phyloP scores from a whole-genome alignment of 2,113 vertebrate genomes.

The Mohoua ochrocephala region DNA sequence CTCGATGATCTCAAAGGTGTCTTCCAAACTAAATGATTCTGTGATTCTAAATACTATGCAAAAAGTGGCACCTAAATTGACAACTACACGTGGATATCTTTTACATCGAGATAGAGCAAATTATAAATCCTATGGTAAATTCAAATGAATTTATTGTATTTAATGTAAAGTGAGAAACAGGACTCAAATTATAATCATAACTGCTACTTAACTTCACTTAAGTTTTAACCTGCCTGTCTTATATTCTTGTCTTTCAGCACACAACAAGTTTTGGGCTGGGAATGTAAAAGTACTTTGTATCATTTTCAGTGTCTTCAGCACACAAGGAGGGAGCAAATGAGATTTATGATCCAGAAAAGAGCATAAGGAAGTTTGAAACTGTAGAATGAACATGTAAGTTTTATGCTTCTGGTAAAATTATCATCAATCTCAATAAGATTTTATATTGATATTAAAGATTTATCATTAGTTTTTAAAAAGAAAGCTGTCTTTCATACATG shows the following conservation, averaged over 20 bases:
- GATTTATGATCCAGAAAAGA: neutral
- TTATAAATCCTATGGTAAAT: neutral
- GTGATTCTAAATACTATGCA: neutral
- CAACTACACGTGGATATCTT: neutral
- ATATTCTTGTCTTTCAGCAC: neutral
- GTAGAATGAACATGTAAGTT: neutral
- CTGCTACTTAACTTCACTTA: neutral
- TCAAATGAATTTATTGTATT: neutral
- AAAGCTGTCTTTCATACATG: neutral
- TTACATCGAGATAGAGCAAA: neutral
- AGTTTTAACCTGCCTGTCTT: neutral
- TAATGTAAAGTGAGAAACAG: neutral
- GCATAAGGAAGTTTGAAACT: neutral
- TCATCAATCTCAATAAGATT: neutral
- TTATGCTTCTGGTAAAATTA: neutral
- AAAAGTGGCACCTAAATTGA: neutral
- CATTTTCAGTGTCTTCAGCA: neutral
- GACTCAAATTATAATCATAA: neutral
- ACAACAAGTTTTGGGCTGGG: neutral
- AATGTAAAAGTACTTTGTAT: neutral
- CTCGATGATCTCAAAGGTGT: neutral
- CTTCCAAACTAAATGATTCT: neutral
- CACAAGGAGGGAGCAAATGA: neutral
- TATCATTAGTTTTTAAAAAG: neutral
- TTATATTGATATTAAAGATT: neutral